Evolutionary conservation across 2,888 invertebrate species (phyloP).

Genomic region (Chromoteleia sp.): DNA sequence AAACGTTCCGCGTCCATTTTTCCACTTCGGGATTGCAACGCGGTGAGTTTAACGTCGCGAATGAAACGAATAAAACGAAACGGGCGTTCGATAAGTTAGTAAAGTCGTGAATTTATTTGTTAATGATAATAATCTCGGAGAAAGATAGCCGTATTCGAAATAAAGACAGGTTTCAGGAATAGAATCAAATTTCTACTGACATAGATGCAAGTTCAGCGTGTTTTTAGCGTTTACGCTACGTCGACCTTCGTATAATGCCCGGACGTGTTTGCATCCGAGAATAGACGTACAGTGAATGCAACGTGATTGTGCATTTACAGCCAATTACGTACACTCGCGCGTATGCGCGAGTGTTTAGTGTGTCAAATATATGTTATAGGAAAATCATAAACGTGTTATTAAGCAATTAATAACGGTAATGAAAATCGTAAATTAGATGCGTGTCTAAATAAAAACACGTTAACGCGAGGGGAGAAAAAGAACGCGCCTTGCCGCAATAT

Average conservation of each 20-base stretch:
- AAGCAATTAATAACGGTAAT: slow-evolving; percentile 62
- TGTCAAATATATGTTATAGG: slow-evolving; percentile 51
- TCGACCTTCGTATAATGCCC: slow-evolving; percentile 63
- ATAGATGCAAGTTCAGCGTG: slow-evolving; percentile 59
- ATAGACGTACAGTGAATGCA: slow-evolving; percentile 60
- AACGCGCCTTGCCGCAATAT: neutral
- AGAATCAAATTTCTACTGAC: slow-evolving; percentile 60
- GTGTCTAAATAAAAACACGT: slow-evolving; percentile 37
- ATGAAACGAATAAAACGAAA: slow-evolving; percentile 2
- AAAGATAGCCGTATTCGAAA: slow-evolving; percentile 8
- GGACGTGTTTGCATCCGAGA: slow-evolving; percentile 62
- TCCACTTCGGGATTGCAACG: too few species aligned
- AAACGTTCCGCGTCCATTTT: too few species aligned
- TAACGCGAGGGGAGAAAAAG: slow-evolving; percentile 12
- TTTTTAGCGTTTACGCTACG: slow-evolving; percentile 48
- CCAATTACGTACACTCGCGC: slow-evolving; percentile 47
- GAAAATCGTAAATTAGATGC: slow-evolving; percentile 56
- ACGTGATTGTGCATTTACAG: slow-evolving; percentile 64
- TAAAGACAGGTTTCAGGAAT: slow-evolving; percentile 22
- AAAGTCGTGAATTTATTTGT: slow-evolving; percentile 15
- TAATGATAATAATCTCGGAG: neutral
- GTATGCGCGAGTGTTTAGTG: slow-evolving; percentile 43
- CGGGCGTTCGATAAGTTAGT: neutral
- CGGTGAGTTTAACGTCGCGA: neutral
- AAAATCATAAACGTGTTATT: slow-evolving; percentile 61